Evolutionary conservation across 1,140 invertebrate species (phyloP).

Genomic region (Drosophila punjabiensis): DNA sequence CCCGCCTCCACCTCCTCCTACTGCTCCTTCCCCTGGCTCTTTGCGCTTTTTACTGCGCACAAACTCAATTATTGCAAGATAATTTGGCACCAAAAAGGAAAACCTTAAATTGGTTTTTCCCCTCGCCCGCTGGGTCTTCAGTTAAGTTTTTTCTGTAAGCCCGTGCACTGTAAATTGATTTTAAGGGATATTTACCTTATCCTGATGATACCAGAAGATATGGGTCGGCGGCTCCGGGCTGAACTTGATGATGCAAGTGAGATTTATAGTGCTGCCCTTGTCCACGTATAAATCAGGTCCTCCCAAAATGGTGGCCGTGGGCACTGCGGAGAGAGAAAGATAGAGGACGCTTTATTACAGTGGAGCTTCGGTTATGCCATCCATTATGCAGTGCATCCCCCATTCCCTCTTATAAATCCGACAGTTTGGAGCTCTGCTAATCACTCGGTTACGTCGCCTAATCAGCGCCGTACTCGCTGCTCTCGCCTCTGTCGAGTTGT

Average conservation of each 20-base stretch:
- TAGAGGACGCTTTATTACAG: slow-evolving; percentile 10
- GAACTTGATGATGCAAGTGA: slow-evolving; percentile 95
- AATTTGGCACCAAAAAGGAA: slow-evolving; percentile 67
- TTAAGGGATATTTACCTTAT: slow-evolving; percentile 88
- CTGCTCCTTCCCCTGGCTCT: background rate
- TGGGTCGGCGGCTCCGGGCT: slow-evolving; percentile 95
- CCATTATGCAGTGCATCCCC: slow-evolving; percentile 28
- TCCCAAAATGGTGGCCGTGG: slow-evolving; percentile 94
- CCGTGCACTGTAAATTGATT: slow-evolving; percentile 56
- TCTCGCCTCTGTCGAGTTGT: slow-evolving; percentile 36
- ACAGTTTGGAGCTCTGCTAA: slow-evolving; percentile 35
- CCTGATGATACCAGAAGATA: slow-evolving; percentile 97
- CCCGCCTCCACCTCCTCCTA: slow-evolving; percentile 3
- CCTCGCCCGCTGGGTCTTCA: background rate
- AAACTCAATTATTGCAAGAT: slow-evolving; percentile 82
- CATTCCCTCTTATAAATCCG: slow-evolving; percentile 1
- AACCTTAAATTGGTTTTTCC: slow-evolving; percentile 60
- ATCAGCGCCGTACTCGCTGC: slow-evolving; percentile 22
- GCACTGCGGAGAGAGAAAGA: slow-evolving; percentile 87
- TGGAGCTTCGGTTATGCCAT: slow-evolving; percentile 12
- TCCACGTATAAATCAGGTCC: slow-evolving; percentile 95
- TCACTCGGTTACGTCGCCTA: slow-evolving; percentile 49
- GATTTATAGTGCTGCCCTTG: slow-evolving; percentile 94
- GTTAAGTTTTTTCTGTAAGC: background rate
- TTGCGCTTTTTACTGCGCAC: slow-evolving; percentile 55